phyloP scores from a whole-genome alignment of 2,113 vertebrate genomes.

The Oreochromis tanganicae region DNA sequence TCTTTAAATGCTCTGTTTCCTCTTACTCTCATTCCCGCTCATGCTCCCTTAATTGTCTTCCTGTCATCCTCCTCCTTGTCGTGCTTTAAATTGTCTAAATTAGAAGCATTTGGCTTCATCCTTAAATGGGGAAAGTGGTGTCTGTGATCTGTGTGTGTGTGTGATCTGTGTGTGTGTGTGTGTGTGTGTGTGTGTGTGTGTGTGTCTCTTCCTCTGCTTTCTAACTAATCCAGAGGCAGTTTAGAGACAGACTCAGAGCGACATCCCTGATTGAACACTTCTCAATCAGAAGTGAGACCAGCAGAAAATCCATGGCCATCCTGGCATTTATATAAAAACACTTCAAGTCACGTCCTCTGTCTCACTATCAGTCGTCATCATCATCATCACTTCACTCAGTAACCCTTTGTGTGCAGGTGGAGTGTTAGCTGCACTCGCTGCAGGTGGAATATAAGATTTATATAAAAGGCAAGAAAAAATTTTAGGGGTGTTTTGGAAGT shows the following conservation, averaged over 20 bases:
- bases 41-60: conserved; percentile 17
- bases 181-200: background rate
- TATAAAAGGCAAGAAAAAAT: background rate
- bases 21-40: background rate
- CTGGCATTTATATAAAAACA: background rate
- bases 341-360: background rate
- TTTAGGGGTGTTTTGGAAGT: background rate
- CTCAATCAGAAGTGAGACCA: background rate
- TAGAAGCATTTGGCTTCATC: background rate
- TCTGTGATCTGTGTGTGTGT: background rate
- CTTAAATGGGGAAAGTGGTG: background rate
- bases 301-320: background rate
- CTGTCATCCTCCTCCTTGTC: conserved; percentile 11
- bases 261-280: background rate
- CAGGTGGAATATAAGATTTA: background rate
- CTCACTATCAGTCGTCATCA: background rate
- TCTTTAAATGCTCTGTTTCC: background rate
- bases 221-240: background rate
- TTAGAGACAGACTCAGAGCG: background rate
- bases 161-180: background rate
- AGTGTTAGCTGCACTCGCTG: background rate
- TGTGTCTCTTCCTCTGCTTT: background rate
- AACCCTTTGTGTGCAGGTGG: background rate
- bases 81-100: conserved; percentile 34
- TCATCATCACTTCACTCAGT: background rate